Conservation (phyloP, 2,888 invertebrate species). For the Aleiodes alternator region DNA sequence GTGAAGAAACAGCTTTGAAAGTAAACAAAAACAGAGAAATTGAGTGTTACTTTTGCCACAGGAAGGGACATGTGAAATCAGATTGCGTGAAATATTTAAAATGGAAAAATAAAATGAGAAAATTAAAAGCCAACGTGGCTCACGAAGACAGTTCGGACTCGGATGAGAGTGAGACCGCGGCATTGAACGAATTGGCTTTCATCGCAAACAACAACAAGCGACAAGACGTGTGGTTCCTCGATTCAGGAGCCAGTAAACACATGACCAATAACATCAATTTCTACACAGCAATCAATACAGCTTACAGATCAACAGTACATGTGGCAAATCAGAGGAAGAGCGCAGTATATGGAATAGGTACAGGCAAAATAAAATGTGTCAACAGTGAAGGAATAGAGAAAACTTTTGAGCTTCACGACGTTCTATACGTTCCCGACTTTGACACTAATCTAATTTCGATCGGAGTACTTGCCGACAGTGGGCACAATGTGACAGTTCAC, state of each 20-base stretch:
- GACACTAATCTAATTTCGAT: conserved; percentile 55
- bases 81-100: conserved; percentile 41
- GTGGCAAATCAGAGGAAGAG: conserved; percentile 43
- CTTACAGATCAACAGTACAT: not conserved
- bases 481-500: conserved; percentile 35
- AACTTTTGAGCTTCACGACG: conserved; percentile 50
- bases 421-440: conserved; percentile 54
- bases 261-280: conserved; percentile 49
- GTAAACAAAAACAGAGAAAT: conserved; percentile 1
- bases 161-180: not conserved
- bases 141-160: not conserved
- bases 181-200: not conserved
- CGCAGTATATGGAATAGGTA: conserved; percentile 49
- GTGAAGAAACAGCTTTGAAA: conserved; percentile 25
- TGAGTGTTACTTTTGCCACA: conserved; percentile 42
- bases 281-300: conserved; percentile 38
- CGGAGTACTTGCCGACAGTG: conserved; percentile 45
- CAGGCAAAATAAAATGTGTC: conserved; percentile 48
- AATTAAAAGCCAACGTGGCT: too few relatives aligned
- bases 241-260: conserved; percentile 55
- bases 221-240: conserved; percentile 43
- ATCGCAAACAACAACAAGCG: conserved; percentile 12
- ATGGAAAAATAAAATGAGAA: conserved; percentile 14
- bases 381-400: conserved; percentile 22
- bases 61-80: conserved; percentile 44